Evolutionary conservation across 2,888 invertebrate species (phyloP), one percentile per base, ranked within the genome.

Genomic region (Tinea trinotella): DNA sequence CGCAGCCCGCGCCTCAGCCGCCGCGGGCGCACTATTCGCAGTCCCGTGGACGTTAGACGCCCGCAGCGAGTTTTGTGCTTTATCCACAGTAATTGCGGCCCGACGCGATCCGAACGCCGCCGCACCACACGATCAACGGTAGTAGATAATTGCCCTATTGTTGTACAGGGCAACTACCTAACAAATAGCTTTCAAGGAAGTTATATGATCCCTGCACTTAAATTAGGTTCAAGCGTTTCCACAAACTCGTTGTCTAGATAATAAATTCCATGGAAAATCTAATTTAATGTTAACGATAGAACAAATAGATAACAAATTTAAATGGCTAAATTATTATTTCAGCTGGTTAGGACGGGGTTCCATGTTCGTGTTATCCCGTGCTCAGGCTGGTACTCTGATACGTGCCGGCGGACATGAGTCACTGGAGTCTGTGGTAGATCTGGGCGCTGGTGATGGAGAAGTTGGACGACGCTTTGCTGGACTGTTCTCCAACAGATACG

Each of bases 391-490:
- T 56, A 76, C 83, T 55, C 80, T 97, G 61, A 78, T 93, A 60
- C 73, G 74, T 52, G 69, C 67, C 3, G 71, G 74, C 46, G 60
- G 35, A 36, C 56, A 55, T 12, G 58, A 58, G 53, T 59, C 58
- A 15, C 55, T 61, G 20, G 72, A 70, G 46, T 79, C 89, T 6
- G 68, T 93, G 40, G 86, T 98, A 50, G 98, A 98, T 83, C 88
- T 98, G 54, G 98, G 98, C 50, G 98, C 98, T 1, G 98, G 98
- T 1, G 98, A 99, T 82, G 99, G 99, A 0, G 93, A 93, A 67
- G 96, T 98, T 53, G 98, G 98, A 36, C 87, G 91, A 13, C 89
- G 92, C 56, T 90, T 98, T 77, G 90, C 92, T 0, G 87, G 89
- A 53, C 89, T 93, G 58, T 96, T 93, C 81, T 73, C 87, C 3